Base-by-base conservation (phyloP, 2,113 vertebrate genomes). In the Centrocercus urophasianus region DNA sequence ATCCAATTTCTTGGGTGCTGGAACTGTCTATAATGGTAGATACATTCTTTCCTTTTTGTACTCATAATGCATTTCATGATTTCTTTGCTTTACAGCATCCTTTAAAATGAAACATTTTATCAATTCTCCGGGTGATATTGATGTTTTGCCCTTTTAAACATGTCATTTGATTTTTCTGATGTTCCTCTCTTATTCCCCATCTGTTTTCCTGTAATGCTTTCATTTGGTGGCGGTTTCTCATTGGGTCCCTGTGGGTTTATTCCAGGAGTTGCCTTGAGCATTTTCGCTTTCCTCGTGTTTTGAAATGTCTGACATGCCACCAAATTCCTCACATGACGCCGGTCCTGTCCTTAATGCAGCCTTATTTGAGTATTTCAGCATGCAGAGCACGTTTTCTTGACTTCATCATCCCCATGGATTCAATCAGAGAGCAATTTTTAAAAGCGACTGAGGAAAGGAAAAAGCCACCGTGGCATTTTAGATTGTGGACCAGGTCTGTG, bases 61-160 rank as follows among this genome's bases (percentile, higher is more conserved):
- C 40, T 96, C 96, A 92, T 96, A 93, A 97, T 96, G 94, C 81
- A 92, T 97, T 96, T 97, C 56, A 48, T 96, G 96, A 97, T 97
- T 96, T 94, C 93, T 96, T 92, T 97, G 94, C 97, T 97, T 96
- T 97, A 89, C 93, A 94, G 94, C 95, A 86, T 95, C 91, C 97
- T 97, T 97, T 94, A 79, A 96, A 98, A 96, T 94, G 96, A 97
- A 96, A 97, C 92, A 89, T 97, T 96, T 97, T 96, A 96, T 98
- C 97, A 98, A 61, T 96, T 96, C 96, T 96, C 97, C 81, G 94
- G 95, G 94, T 95, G 94, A 88, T 97, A 97, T 97, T 96, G 97
- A 97, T 98, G 97, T 96, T 98, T 98, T 98, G 97, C 95, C 96
- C 97, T 98, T 98, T 98, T 96, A 98, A 98, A 98, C 96, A 92